Percentiles rank a stretch among this genome's conserved stretches.
Conservation (phyloP, 2,797 vertebrate species). For the Clarias pachynema region DNA sequence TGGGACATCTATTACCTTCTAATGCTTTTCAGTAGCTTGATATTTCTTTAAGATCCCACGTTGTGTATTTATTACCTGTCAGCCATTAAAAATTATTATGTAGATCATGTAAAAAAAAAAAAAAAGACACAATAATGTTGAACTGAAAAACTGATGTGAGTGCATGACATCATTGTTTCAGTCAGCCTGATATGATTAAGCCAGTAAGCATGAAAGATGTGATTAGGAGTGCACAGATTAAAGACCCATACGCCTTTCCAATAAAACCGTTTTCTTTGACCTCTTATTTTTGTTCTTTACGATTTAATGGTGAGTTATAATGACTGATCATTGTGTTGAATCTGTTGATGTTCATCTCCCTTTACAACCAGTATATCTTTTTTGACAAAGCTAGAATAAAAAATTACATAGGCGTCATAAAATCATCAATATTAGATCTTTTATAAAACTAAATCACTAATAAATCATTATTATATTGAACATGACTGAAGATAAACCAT, state of each 20-base stretch:
- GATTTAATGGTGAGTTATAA: background rate
- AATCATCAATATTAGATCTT: background rate
- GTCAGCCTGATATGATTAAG: constrained; percentile 26
- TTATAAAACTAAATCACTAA: background rate
- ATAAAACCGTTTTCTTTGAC: too few relatives aligned
- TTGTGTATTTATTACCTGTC: too few relatives aligned
- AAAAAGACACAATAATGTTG: background rate
- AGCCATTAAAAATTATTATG: background rate
- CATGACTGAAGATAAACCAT: background rate
- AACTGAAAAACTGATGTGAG: background rate
- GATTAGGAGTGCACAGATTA: constrained; percentile 12
- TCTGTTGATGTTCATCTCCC: background rate
- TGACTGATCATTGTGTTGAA: background rate
- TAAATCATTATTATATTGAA: background rate
- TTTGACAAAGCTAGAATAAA: background rate
- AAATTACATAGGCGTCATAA: background rate
- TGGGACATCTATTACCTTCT: background rate
- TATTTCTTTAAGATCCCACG: background rate
- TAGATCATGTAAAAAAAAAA: background rate
- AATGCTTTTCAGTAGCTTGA: background rate
- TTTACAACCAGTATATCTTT: background rate
- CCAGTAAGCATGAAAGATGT: background rate
- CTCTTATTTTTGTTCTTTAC: background rate
- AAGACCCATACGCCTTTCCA: background rate
- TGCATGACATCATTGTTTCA: background rate